Conservation (phyloP, 2,113 vertebrate species). For the Elgaria multicarinata region DNA sequence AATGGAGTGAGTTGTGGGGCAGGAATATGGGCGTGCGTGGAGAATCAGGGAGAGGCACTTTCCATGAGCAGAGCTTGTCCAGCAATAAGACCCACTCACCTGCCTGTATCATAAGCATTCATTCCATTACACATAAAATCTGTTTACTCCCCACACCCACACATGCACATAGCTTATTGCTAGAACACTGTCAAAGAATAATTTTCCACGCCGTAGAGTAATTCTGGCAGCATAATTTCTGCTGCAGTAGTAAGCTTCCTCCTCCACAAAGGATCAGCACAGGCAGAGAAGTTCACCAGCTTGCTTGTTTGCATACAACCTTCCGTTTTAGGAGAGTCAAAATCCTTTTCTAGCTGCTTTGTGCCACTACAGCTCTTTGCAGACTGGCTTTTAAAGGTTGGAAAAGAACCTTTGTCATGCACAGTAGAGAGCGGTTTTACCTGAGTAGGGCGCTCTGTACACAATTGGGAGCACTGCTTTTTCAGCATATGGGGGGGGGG, state of each 20-base stretch:
- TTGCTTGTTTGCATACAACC: neutral
- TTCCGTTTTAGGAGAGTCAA: neutral
- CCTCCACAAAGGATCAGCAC: neutral
- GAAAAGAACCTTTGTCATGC: neutral
- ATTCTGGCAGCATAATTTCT: conserved; percentile 16
- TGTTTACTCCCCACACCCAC: neutral
- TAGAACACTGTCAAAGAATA: neutral
- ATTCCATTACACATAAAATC: neutral
- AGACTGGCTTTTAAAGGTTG: neutral
- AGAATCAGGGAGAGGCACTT: neutral
- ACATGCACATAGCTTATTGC: neutral
- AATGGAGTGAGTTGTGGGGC: too few species aligned
- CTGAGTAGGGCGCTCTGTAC: neutral
- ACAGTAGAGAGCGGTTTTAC: neutral
- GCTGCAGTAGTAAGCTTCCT: conserved; percentile 18
- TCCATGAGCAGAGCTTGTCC: neutral
- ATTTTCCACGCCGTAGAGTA: conserved; percentile 14
- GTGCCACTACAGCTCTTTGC: conserved; percentile 13
- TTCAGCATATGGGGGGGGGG: too few species aligned
- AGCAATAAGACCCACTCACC: neutral
- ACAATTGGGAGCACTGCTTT: neutral
- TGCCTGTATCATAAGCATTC: neutral
- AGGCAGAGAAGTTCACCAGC: neutral
- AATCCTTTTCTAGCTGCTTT: neutral
- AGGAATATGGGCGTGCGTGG: too few species aligned